phyloP scores from a whole-genome alignment of 2,797 vertebrate species.

The Perdix hodgsoniae region DNA sequence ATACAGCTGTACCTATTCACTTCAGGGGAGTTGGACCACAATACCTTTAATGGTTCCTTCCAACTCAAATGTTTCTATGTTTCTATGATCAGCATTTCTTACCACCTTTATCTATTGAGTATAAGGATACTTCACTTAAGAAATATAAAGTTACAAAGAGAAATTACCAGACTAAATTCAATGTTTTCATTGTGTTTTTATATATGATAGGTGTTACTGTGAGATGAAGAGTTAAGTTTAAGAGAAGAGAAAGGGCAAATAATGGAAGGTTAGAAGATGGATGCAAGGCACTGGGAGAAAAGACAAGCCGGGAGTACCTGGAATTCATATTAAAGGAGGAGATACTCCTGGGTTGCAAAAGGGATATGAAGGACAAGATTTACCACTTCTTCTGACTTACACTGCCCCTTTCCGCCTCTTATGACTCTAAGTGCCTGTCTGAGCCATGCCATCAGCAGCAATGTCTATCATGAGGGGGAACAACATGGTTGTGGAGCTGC shows the following conservation, averaged over 20 bases:
- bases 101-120: background rate
- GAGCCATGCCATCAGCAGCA: background rate
- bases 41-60: too few species aligned
- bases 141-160: background rate
- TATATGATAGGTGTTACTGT: background rate
- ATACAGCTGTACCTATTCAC: too few species aligned
- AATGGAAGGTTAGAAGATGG: background rate
- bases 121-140: background rate
- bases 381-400: background rate
- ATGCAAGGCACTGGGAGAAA: background rate
- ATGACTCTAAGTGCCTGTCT: background rate
- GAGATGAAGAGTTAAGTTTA: background rate
- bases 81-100: background rate
- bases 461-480: too few species aligned
- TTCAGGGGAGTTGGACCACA: too few species aligned
- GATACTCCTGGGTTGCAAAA: background rate
- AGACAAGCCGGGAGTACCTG: background rate
- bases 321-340: background rate
- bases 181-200: background rate
- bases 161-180: background rate
- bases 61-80: too few species aligned
- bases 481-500: background rate
- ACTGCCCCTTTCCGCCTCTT: background rate
- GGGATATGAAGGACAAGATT: background rate
- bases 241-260: background rate